A percentile compares a stretch with the other conserved stretches of the same genome.
These are phyloP conservation scores for Plectropomus leopardus DNA, from an alignment of 2,113 vertebrate genomes.

Conservation along the genomic window DNA sequence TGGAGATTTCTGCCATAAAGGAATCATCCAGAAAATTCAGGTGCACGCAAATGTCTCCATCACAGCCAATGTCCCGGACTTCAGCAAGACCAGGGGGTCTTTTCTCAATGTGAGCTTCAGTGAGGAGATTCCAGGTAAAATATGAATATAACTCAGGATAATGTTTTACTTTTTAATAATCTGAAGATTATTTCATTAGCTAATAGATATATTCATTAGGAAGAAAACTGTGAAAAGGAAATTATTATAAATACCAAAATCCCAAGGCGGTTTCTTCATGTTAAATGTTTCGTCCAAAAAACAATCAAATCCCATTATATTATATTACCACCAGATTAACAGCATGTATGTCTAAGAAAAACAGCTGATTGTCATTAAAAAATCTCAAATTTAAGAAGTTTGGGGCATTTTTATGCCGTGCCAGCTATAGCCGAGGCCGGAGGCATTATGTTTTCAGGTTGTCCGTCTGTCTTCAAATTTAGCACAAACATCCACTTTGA, in stretches of 20 bases:
- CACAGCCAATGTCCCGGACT: conserved; percentile 73
- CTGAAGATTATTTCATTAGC: neutral
- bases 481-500: no score
- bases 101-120: conserved; percentile 86
- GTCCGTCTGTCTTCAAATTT: no score
- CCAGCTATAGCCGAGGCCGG: no score
- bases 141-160: neutral
- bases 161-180: neutral
- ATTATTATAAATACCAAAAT: neutral
- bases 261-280: neutral
- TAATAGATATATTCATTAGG: neutral
- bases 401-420: no score
- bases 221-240: neutral
- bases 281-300: neutral
- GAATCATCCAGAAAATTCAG: conserved; percentile 88
- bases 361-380: neutral
- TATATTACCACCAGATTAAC: neutral
- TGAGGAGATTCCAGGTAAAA: conserved; percentile 87
- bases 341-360: neutral
- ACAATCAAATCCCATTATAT: neutral
- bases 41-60: conserved; percentile 88
- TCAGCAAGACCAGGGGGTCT: conserved; percentile 64
- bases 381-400: neutral
- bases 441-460: no score
- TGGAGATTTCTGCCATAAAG: conserved; percentile 90